Evolutionary conservation across 1,140 invertebrate genomes (phyloP), one percentile per base, ranked within the genome.

Genomic region (Aphis craccivora): DNA sequence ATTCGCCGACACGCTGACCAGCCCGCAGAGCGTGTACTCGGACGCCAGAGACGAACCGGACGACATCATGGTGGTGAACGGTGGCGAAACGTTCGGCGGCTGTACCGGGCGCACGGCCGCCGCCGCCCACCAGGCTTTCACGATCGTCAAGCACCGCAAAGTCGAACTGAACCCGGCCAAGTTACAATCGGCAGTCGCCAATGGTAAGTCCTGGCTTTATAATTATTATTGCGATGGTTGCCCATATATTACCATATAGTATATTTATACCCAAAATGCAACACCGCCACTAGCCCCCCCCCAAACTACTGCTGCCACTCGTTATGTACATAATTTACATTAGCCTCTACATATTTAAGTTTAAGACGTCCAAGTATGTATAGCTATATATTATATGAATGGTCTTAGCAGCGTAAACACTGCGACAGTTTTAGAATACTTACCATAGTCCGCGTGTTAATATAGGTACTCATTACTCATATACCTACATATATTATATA

Each of bases 91-190:
- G 91, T 51, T 86, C 53, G 89, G 89, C 53, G 89, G 89, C 11
- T n/a, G 35, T 55, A 25, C 76, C 55, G 93, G 93, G 60, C 51
- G 48, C 53, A 37, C 93, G 91, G 48, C 89, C 23, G 40, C 40
- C 60, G 23, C 51, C 86, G 23, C 67, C 43, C 60, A n/a, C 23
- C 91, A 92, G n/a, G 91, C 94, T 35, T 94, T 94, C 48, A 94
- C 94, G 22, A 84, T 94, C n/a, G 92, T 93, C 91, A 90, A 94
- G 67, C 94, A 94, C 88, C 84, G 94, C 23, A 94, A 93, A 93
- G 94, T 94, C 43, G 94, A 94, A 53, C 60, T 94, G 92, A 87
- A 86, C 23, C 94, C 94, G 83, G 91, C 94, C 48, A 94, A 94
- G 90, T 83, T 93, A 43, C 87, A 93, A 40, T 93, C 91, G 30